Conservation (phyloP, 2,888 invertebrate genomes). For the Camponotus fellah region DNA sequence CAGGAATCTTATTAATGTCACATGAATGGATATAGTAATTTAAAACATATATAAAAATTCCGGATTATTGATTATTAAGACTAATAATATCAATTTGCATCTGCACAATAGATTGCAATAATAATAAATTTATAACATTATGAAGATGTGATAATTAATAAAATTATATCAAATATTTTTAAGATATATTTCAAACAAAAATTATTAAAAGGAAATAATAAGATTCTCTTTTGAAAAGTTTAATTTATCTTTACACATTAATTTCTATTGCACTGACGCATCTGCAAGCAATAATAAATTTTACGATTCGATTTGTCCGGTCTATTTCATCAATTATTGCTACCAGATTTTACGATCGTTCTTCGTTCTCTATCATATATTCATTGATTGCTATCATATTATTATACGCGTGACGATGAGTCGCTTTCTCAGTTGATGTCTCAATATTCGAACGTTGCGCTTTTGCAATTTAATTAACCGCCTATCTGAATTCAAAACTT, state of each 20-base stretch:
- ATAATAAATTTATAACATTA: neutral
- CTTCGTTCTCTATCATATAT: neutral
- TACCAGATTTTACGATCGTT: slow-evolving; percentile 15
- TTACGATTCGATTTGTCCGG: neutral
- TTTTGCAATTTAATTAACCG: neutral
- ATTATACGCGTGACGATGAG: neutral
- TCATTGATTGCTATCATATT: neutral
- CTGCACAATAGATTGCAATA: neutral
- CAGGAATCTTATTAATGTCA: slow-evolving; percentile 1
- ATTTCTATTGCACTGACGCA: neutral
- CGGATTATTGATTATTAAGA: neutral
- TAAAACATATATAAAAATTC: neutral
- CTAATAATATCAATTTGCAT: slow-evolving; percentile 13
- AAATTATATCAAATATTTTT: slow-evolving; percentile 7
- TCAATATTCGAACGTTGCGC: neutral
- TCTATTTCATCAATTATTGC: neutral
- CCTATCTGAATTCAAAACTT: neutral
- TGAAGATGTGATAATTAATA: neutral
- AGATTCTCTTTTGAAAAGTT: neutral
- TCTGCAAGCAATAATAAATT: neutral
- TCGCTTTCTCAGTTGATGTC: slow-evolving; percentile 14
- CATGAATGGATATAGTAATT: slow-evolving; percentile 15
- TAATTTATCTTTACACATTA: neutral
- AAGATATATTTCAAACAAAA: neutral
- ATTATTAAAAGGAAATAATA: neutral